These are phyloP conservation scores for Spondyliosoma cantharus DNA, from an alignment of 2,797 vertebrate genomes.

Conservation along the genomic window DNA sequence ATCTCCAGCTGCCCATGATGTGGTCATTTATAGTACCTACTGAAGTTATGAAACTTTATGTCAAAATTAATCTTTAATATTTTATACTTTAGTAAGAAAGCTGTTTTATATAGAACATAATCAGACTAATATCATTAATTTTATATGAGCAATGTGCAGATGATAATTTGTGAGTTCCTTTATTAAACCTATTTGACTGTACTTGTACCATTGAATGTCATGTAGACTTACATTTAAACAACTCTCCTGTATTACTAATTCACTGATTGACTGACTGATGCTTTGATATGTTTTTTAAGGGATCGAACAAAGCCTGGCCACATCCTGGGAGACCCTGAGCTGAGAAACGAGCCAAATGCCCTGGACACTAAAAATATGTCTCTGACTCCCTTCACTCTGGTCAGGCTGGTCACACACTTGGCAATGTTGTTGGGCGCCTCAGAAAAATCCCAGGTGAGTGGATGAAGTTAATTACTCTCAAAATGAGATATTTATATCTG, in stretches of 20 bases:
- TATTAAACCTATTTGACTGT: background rate
- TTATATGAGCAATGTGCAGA: background rate
- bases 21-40: no score
- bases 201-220: no score
- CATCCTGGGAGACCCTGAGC: constrained; percentile 78
- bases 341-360: constrained; percentile 56
- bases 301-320: constrained; percentile 89
- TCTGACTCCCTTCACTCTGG: constrained; percentile 78
- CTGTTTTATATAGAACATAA: background rate
- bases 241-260: background rate
- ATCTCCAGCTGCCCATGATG: no score
- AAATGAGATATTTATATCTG: background rate
- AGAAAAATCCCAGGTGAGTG: constrained; percentile 72
- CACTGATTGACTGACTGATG: background rate
- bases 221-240: background rate
- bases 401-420: constrained; percentile 87
- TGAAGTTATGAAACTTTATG: no score
- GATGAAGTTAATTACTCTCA: background rate
- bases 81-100: no score
- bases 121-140: background rate
- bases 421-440: constrained; percentile 86
- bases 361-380: constrained; percentile 83
- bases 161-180: background rate
- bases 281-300: constrained; percentile 52
- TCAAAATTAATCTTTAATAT: no score